Percentiles rank a stretch among this genome's conserved stretches.
Conservation (phyloP, 2,113 vertebrate species). For the Crocuta crocuta region DNA sequence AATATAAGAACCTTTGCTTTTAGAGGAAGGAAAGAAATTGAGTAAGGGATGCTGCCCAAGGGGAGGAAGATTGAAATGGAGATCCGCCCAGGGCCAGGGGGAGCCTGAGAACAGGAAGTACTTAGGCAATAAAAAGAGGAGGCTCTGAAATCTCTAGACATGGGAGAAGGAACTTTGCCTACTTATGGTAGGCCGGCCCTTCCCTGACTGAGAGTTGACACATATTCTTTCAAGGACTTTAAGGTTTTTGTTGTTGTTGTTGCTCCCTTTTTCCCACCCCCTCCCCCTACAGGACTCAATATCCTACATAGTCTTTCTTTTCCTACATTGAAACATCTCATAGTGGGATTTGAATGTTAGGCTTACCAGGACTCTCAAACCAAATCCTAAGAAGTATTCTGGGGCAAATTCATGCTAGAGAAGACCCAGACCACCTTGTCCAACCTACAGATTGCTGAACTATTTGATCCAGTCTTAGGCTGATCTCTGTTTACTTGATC, state of each 20-base stretch:
- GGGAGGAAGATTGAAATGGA: neutral
- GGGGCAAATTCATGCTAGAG: neutral
- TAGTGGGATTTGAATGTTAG: neutral
- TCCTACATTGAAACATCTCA: neutral
- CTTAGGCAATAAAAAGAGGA: neutral
- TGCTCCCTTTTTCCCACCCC: neutral
- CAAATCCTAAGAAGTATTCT: neutral
- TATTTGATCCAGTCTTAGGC: neutral
- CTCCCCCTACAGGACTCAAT: neutral
- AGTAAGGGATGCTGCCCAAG: neutral
- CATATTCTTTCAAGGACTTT: conserved; percentile 8
- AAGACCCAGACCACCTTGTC: neutral
- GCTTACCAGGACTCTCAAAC: neutral
- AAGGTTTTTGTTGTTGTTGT: neutral
- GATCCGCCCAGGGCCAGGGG: neutral
- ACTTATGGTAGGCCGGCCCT: neutral
- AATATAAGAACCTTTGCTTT: conserved; percentile 1
- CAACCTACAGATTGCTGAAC: neutral
- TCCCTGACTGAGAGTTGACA: neutral
- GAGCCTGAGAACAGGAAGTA: conserved; percentile 33
- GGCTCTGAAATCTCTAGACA: neutral
- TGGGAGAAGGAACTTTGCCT: neutral
- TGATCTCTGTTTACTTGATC: conserved; percentile 4
- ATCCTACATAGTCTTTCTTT: neutral
- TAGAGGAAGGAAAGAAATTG: conserved; percentile 50